Evolutionary conservation across 2,797 vertebrate species (phyloP).

Genomic region (Silurus aristotelis): DNA sequence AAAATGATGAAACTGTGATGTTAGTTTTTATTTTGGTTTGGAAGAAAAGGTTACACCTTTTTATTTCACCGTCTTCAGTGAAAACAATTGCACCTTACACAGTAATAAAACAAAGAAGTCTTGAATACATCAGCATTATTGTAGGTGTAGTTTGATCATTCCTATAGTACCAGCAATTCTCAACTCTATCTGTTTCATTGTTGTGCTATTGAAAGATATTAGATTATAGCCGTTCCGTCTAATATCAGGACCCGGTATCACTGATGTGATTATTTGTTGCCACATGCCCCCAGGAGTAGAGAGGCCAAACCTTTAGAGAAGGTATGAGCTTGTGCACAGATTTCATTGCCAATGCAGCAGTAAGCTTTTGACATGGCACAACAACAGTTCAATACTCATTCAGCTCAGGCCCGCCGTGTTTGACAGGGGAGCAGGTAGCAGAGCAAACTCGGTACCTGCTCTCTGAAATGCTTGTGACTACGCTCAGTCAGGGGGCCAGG

Average conservation of each 20-base stretch:
- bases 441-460: slow-evolving; percentile 56
- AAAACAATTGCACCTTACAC: not conserved
- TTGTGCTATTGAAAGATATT: slow-evolving; percentile 6
- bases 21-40: no score
- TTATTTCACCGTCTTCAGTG: not conserved
- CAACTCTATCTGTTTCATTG: not conserved
- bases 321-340: slow-evolving; percentile 44
- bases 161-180: not conserved
- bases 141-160: not conserved
- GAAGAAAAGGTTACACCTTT: not conserved
- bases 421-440: slow-evolving; percentile 54
- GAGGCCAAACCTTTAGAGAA: slow-evolving; percentile 44
- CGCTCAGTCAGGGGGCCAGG: slow-evolving; percentile 51
- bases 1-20: not conserved
- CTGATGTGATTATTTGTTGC: slow-evolving; percentile 32
- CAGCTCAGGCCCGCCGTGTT: slow-evolving; percentile 45
- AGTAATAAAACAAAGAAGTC: not conserved
- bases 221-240: not conserved
- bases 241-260: not conserved
- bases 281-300: slow-evolving; percentile 35
- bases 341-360: slow-evolving; percentile 52
- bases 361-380: slow-evolving; percentile 57
- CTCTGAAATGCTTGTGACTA: slow-evolving; percentile 57
- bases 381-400: slow-evolving; percentile 61
- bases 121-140: not conserved